Base-by-base conservation (phyloP, 1,140 invertebrate species). In the Aphelenchoides besseyi region DNA sequence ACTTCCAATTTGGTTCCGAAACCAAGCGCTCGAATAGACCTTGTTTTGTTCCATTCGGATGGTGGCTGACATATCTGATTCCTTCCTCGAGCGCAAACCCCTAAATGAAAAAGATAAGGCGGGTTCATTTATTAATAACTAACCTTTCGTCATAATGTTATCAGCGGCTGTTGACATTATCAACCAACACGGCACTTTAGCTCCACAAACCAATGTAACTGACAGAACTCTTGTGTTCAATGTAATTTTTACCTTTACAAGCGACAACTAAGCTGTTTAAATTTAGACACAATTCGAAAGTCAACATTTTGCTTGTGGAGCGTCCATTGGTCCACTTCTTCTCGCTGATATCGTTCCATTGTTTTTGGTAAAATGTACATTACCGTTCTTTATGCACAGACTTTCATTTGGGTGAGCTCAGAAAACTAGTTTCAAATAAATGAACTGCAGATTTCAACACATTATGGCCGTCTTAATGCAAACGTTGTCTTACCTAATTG, bases 401-500 rank as follows among this genome's bases (percentile, higher is more conserved):
- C 5, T 59, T 5, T 8, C 5, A 5, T 63, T 63, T 12, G 30
- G 30, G 55, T 59, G 5, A 8, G 55, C 23, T 26, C 5, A 59
- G 30, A 59, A 9, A 18, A 59, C 9, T 26, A 8, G 8, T 23
- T 26, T 8, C 18, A 18, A 18, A 18, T 59, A 32, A 59, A 59
- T 23, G 8, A 18, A 59, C 9, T 74, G 12, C 12, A 75, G 74
- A 0, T 33, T 79, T 18, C 75, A 74, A 3, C 74, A 76, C 36
- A 55, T 75, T 28, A 9, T 79, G 23, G 76, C 76, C 2, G 75
- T 79, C 36, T 26, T 28, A 29, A 16, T 79, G 35, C 74, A 76
- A 68, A 72, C 61, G 9, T 3, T 72, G 2, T 59, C 41, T 23
- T 76, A 64, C 36, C 18, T 76, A 18, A 30, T 76, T 67, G 74